Conservation (phyloP, 2,113 vertebrate genomes). For the Petroica traversi region DNA sequence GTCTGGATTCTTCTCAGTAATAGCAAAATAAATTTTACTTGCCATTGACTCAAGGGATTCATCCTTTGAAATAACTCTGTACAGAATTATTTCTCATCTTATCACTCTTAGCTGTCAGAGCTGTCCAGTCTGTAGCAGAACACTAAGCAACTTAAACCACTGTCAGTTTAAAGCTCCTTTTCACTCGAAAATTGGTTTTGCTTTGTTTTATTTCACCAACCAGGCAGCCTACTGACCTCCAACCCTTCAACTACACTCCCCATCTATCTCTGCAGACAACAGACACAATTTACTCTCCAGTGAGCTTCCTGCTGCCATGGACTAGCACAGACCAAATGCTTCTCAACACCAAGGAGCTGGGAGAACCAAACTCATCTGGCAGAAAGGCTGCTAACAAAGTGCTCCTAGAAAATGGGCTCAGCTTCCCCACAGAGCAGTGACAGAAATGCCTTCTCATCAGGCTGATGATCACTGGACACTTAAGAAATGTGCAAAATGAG, state of each 20-base stretch:
- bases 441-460: neutral
- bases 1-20: neutral
- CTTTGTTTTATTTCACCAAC: neutral
- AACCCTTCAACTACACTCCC: neutral
- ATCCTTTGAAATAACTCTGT: neutral
- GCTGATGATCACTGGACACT: neutral
- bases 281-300: neutral
- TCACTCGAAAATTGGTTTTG: neutral
- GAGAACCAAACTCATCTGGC: neutral
- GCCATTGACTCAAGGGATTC: neutral
- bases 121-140: neutral
- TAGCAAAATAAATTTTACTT: neutral
- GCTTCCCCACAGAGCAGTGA: neutral
- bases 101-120: neutral
- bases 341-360: neutral
- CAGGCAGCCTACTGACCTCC: neutral
- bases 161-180: neutral
- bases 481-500: neutral
- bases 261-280: neutral
- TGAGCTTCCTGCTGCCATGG: neutral
- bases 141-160: neutral
- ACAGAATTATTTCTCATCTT: neutral
- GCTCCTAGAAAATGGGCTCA: neutral
- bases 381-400: neutral
- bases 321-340: neutral